These are phyloP conservation scores for Smutsia gigantea DNA, from an alignment of 2,797 vertebrate species.

Conservation along the genomic window DNA sequence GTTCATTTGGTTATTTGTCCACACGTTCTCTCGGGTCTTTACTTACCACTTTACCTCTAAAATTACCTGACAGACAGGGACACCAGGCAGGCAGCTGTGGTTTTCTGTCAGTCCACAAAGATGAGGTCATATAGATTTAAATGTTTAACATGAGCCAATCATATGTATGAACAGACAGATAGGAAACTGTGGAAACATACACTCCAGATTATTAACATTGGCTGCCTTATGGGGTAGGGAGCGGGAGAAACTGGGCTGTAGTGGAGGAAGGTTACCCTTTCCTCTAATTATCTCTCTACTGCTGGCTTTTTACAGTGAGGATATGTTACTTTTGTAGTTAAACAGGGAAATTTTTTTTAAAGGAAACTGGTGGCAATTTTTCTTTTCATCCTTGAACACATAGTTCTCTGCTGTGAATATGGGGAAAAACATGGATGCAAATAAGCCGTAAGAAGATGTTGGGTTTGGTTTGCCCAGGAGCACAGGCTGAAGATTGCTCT, in stretches of 20 bases:
- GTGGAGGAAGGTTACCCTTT: neutral
- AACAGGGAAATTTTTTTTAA: neutral
- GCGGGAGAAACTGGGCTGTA: neutral
- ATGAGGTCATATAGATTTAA: neutral
- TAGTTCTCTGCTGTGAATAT: neutral
- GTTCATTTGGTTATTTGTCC: no score
- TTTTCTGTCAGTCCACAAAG: neutral
- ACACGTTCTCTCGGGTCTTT: neutral
- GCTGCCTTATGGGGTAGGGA: neutral
- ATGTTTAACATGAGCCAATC: neutral
- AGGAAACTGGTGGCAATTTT: neutral
- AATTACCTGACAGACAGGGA: neutral
- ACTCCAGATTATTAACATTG: neutral
- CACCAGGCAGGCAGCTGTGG: neutral
- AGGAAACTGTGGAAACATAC: neutral
- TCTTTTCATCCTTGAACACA: neutral
- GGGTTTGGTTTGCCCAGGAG: neutral
- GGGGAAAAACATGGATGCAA: neutral
- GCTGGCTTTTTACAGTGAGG: neutral
- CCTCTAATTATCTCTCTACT: neutral
- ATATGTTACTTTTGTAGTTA: neutral
- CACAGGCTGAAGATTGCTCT: neutral
- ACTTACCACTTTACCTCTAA: neutral
- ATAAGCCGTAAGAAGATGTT: neutral
- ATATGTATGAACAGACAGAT: neutral